Base-by-base conservation (phyloP, 92 coral and sea anemone species). In the Diadumene lineata region DNA sequence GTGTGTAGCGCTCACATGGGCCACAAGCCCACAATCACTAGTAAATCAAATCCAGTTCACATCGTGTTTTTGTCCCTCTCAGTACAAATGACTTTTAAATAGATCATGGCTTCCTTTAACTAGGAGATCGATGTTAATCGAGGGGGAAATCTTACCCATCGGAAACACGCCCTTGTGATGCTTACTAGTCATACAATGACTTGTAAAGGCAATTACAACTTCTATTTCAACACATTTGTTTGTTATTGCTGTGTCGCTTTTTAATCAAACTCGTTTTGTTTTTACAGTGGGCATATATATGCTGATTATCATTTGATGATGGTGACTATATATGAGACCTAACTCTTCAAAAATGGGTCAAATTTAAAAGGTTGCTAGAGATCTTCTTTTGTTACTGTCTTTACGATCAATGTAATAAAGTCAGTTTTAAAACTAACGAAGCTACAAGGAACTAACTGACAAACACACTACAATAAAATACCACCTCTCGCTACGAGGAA, bases 1-100 rank as follows among this genome's bases (percentile, higher is more conserved):
- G 53, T 33, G 67, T 68, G 75, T 57, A 53, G 23, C 56, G 34
- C 68, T 78, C 82, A 78, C 82, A 78, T 78, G 82, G 75, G 67
- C 22, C 50, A 38, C 29, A 13, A 24, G 56, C 21, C 53, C 66
- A 10, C 30, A 32, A 56, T 32, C 30, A n/a, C 50, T 72, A 56
- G 77, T 66, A 34, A 72, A 25, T 19, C 43, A 72, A 28, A 17
- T 21, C 29, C 66, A 53, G 77, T 56, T 15, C 31, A 72, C 31
- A 62, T 50, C 16, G 55, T 11, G 53, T 21, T 72, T 56, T 56
- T 32, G 28, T 34, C 21, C 43, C 21, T 56, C n/a, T 32, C 16
- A 19, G 66, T 43, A 23, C n/a, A 56, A 31, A 15, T 25, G 77
- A 56, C 44, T 34, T 32, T 23, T n/a, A 34, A 31, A 17, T 34